These are phyloP conservation scores for Melitaea athalia DNA, from an alignment of 2,888 invertebrate genomes.

Conservation along the genomic window DNA sequence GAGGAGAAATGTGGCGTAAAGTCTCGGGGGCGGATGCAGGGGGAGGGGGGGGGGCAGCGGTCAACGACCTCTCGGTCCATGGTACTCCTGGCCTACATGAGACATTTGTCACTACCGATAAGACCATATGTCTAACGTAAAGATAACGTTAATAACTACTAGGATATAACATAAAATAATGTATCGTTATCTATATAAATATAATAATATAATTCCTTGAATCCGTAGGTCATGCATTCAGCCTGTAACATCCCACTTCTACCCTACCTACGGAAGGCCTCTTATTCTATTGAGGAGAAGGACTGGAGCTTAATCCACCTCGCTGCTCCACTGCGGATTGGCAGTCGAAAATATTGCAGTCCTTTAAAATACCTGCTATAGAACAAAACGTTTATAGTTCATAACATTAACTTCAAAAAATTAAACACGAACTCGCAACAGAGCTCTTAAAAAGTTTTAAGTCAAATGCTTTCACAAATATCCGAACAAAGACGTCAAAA, in stretches of 20 bases:
- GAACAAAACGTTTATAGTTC: no score
- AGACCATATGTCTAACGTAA: neutral
- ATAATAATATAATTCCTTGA: no score
- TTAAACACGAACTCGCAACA: neutral
- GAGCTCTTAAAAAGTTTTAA: slow-evolving; percentile 16
- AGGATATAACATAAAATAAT: neutral
- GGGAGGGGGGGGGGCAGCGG: slow-evolving; percentile 57
- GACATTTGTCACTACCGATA: slow-evolving; percentile 11
- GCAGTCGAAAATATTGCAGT: no score
- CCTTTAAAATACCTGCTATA: no score
- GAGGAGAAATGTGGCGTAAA: slow-evolving; percentile 69
- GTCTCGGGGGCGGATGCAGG: slow-evolving; percentile 54
- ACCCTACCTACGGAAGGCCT: no score
- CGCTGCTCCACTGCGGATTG: no score
- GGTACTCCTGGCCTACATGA: slow-evolving; percentile 75
- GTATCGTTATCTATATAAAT: no score
- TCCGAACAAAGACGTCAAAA: slow-evolving; percentile 44
- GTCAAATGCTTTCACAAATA: slow-evolving; percentile 21
- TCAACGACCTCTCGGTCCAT: slow-evolving; percentile 69
- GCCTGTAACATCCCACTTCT: no score
- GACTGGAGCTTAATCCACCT: no score
- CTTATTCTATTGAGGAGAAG: no score
- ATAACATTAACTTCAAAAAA: neutral
- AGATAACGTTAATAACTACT: neutral
- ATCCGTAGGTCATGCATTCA: no score